Conservation (phyloP, 2,888 invertebrate genomes). For the Dynastes tityus region DNA sequence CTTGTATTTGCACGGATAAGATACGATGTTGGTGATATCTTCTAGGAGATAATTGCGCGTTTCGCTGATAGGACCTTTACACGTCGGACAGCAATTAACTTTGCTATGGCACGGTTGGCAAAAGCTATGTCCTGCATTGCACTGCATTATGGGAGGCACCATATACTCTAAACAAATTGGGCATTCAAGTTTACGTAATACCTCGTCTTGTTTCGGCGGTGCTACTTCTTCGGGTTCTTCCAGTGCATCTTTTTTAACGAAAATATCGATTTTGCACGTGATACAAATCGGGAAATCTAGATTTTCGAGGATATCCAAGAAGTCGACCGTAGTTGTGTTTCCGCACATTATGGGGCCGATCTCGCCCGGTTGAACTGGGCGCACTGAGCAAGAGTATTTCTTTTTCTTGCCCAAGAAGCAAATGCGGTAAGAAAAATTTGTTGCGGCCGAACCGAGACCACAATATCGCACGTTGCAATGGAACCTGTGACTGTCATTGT, state of each 20-base stretch:
- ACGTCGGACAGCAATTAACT: conserved; percentile 62
- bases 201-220: conserved; percentile 23
- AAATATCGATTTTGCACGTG: conserved; percentile 52
- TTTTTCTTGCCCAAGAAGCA: conserved; percentile 28
- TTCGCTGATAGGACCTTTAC: conserved; percentile 59
- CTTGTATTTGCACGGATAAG: conserved; percentile 63
- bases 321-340: conserved; percentile 39
- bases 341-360: conserved; percentile 12
- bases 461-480: conserved; percentile 60
- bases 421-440: conserved; percentile 32
- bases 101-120: conserved; percentile 62
- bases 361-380: conserved; percentile 10
- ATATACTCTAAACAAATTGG: conserved; percentile 66
- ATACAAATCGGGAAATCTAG: conserved; percentile 51
- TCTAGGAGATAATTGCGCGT: conserved; percentile 65
- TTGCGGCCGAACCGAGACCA: conserved; percentile 47
- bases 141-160: conserved; percentile 66
- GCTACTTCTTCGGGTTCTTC: not conserved
- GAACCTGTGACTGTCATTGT: conserved; percentile 57
- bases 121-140: conserved; percentile 65
- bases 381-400: conserved; percentile 6
- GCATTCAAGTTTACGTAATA: conserved; percentile 62
- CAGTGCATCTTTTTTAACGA: conserved; percentile 19
- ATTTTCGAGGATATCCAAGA: conserved; percentile 48
- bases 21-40: conserved; percentile 60